These are phyloP conservation scores for Galerucella calmariensis DNA, from an alignment of 2,888 invertebrate species.

Conservation along the genomic window DNA sequence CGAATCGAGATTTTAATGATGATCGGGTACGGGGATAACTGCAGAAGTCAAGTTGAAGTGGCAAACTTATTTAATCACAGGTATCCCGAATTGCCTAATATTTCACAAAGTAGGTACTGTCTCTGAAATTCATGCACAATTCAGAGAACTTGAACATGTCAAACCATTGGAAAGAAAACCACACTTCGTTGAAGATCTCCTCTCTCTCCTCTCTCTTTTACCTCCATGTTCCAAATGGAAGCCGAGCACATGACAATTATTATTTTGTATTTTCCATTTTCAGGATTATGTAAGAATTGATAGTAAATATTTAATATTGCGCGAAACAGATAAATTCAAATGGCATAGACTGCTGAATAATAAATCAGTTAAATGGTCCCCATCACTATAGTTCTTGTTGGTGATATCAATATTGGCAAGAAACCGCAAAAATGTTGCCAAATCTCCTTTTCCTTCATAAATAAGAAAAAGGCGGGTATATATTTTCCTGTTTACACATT, in stretches of 20 bases:
- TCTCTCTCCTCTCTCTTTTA: background rate
- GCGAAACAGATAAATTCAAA: conserved; percentile 34
- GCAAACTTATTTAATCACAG: too few relatives aligned
- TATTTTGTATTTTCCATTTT: background rate
- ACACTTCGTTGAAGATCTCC: too few relatives aligned
- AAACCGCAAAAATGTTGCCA: conserved; percentile 41
- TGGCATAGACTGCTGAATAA: conserved; percentile 29
- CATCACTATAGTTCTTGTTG: conserved; percentile 34
- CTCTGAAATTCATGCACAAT: too few relatives aligned
- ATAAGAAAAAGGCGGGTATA: conserved; percentile 40
- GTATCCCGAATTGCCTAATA: too few relatives aligned
- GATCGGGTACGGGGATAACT: too few relatives aligned
- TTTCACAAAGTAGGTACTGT: too few relatives aligned
- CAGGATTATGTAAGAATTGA: background rate
- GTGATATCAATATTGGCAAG: conserved; percentile 41
- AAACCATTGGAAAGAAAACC: too few relatives aligned
- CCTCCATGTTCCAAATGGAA: background rate
- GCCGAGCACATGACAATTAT: background rate
- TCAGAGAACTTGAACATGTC: too few relatives aligned
- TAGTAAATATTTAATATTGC: conserved; percentile 8
- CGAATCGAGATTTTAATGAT: too few relatives aligned
- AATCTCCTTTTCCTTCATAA: conserved; percentile 40
- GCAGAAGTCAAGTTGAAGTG: too few relatives aligned
- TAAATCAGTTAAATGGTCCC: conserved; percentile 31
- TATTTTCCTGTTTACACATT: conserved; percentile 36